phyloP scores from a whole-genome alignment of 2,113 vertebrate genomes.

The Myrmecophaga tridactyla region DNA sequence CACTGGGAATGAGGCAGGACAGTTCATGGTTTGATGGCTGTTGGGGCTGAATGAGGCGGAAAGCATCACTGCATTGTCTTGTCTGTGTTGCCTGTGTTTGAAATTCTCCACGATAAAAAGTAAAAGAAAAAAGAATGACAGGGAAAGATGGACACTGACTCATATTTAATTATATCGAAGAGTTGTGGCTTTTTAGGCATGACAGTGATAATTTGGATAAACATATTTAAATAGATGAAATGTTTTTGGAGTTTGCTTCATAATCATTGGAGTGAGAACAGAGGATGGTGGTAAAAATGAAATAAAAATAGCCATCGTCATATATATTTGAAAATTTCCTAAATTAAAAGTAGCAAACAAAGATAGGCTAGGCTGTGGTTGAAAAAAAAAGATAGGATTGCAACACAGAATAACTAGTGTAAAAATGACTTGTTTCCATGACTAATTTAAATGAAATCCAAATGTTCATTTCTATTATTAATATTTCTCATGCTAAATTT shows the following conservation, averaged over 20 bases:
- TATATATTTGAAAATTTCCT: not conserved
- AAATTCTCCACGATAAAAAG: not conserved
- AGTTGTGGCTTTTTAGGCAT: not conserved
- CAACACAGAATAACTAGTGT: not conserved
- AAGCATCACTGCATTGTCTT: not conserved
- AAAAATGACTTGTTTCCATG: not conserved
- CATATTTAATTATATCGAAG: not conserved
- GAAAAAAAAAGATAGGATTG: not conserved
- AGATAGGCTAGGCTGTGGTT: not conserved
- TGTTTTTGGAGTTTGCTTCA: not conserved
- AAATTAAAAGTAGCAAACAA: not conserved
- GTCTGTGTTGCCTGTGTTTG: not conserved
- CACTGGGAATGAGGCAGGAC: not conserved
- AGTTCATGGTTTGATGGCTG: not conserved
- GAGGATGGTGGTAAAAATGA: not conserved
- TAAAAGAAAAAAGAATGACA: not conserved
- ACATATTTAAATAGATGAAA: not conserved
- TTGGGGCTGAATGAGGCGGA: not conserved
- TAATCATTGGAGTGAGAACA: not conserved
- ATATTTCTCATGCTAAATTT: constrained; percentile 7
- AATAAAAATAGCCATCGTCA: not conserved
- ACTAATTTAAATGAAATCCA: not conserved
- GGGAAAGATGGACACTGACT: not conserved
- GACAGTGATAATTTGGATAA: not conserved
- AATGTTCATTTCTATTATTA: constrained; percentile 17